Evolutionary conservation across 2,113 vertebrate genomes (phyloP).

Genomic region (Rostratula benghalensis): DNA sequence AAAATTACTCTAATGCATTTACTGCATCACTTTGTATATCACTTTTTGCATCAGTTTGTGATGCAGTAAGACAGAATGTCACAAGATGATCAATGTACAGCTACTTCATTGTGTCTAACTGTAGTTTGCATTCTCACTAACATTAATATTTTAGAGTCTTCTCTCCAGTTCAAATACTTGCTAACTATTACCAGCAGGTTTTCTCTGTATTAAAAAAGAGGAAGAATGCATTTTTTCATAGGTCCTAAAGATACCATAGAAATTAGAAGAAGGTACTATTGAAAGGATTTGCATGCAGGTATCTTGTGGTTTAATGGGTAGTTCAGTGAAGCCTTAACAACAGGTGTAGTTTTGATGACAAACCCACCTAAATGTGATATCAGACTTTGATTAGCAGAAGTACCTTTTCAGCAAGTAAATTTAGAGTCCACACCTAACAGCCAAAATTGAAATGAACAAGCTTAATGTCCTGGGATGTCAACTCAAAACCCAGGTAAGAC

Average conservation of each 20-base stretch:
- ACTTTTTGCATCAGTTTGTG: neutral
- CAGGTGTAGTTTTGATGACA: neutral
- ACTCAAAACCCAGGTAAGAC: neutral
- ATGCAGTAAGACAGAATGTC: neutral
- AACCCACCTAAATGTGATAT: neutral
- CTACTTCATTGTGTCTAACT: neutral
- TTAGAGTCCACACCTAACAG: neutral
- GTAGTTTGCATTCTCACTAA: neutral
- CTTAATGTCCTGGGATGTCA: neutral
- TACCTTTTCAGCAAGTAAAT: neutral
- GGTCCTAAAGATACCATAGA: neutral
- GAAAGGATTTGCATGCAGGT: neutral
- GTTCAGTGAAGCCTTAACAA: conserved; percentile 10
- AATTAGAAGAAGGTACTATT: neutral
- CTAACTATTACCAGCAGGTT: neutral
- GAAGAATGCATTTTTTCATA: neutral
- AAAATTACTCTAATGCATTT: neutral
- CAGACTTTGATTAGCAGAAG: neutral
- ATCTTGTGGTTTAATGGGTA: neutral
- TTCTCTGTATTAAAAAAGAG: neutral
- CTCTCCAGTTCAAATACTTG: neutral
- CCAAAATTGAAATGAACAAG: neutral
- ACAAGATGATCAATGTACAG: neutral
- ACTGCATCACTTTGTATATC: neutral
- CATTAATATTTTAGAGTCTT: neutral